Percentiles rank a stretch among this genome's conserved stretches.
Conservation (phyloP, 37 sponge, comb jelly and placozoan genomes). For the Tethya wilhelma region DNA sequence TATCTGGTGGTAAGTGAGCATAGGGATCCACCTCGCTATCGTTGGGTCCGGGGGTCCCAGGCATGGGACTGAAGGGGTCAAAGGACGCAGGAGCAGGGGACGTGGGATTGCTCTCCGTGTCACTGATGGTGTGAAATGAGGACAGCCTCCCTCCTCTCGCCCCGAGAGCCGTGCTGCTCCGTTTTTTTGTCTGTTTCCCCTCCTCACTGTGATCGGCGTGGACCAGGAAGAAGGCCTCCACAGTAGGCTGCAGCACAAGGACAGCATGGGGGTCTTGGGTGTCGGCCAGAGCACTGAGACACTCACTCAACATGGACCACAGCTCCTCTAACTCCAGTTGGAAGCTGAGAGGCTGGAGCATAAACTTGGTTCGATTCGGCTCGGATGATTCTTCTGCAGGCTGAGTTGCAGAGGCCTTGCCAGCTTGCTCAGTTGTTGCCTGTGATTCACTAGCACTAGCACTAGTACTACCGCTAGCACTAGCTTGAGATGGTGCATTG, state of each 20-base stretch:
- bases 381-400: not conserved
- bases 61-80: conserved; percentile 56
- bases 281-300: conserved; percentile 81
- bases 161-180: not conserved
- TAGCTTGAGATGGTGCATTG: not conserved
- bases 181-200: conserved; percentile 2
- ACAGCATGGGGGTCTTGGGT: conserved; percentile 96
- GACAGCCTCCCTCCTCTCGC: conserved; percentile 17
- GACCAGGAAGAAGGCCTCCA: conserved; percentile 98
- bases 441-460: not conserved
- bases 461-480: not conserved
- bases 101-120: conserved; percentile 41
- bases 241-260: conserved; percentile 91
- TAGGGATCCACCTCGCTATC: conserved; percentile 40
- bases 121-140: conserved; percentile 45
- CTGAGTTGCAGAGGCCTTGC: not conserved
- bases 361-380: not conserved
- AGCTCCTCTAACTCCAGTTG: conserved; percentile 88
- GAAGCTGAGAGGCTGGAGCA: conserved; percentile 61
- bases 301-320: conserved; percentile 86
- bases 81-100: conserved; percentile 37
- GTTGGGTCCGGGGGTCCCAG: conserved; percentile 41
- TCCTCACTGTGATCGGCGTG: conserved; percentile 72
- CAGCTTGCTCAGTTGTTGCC: not conserved
- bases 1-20: conserved; percentile 82